Percentiles rank a stretch among this genome's conserved stretches.
phyloP scores from a whole-genome alignment of 2,113 vertebrate species.

The Macquaria ambigua region DNA sequence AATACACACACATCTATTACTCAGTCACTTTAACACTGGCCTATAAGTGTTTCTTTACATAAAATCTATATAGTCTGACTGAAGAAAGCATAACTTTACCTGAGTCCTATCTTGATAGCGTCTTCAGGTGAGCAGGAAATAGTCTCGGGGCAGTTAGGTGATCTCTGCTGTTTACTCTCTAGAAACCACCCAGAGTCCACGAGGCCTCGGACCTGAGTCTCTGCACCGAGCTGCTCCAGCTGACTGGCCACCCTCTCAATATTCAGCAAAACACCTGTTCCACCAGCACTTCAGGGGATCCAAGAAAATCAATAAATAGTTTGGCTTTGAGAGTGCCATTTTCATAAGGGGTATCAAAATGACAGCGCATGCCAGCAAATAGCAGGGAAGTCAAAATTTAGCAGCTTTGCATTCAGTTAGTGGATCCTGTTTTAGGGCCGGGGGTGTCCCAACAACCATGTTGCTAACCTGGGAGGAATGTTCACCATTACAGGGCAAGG shows the following conservation, averaged over 20 bases:
- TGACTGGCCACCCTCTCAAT: constrained; percentile 86
- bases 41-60: not conserved
- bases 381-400: constrained; percentile 9
- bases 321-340: constrained; percentile 26
- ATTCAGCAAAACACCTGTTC: constrained; percentile 88
- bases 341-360: constrained; percentile 29
- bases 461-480: constrained; percentile 69
- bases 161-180: constrained; percentile 84
- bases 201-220: constrained; percentile 87
- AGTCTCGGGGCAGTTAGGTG: constrained; percentile 82
- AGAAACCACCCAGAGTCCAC: constrained; percentile 91
- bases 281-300: constrained; percentile 84
- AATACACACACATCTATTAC: not conserved
- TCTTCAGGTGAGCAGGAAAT: constrained; percentile 86
- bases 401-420: constrained; percentile 37
- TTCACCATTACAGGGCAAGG: constrained; percentile 53
- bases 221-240: constrained; percentile 83
- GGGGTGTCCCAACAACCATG: constrained; percentile 36
- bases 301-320: constrained; percentile 38
- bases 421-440: constrained; percentile 46
- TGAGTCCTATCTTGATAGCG: constrained; percentile 86
- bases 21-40: not conserved
- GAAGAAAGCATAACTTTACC: constrained; percentile 66
- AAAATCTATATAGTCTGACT: not conserved
- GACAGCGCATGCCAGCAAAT: not conserved